These are phyloP conservation scores for Aphodius granarius DNA, from an alignment of 2,888 invertebrate species.

Conservation along the genomic window DNA sequence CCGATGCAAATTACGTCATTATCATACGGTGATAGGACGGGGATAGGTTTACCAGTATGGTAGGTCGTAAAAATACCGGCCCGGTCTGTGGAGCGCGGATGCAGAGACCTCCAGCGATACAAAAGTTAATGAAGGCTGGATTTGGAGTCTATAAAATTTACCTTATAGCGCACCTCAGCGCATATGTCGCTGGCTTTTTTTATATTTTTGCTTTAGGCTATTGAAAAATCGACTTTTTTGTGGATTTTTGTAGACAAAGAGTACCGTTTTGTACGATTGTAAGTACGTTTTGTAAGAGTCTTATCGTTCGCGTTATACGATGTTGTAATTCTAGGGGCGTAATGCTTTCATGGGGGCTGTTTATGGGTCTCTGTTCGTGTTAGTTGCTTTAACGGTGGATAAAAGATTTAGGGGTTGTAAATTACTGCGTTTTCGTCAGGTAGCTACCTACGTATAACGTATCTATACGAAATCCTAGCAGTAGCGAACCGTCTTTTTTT, in stretches of 20 bases:
- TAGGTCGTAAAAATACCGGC: constrained; percentile 23
- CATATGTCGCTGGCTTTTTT: background rate
- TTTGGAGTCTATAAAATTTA: constrained; percentile 24
- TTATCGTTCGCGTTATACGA: background rate
- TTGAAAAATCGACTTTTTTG: background rate
- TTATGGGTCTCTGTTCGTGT: background rate
- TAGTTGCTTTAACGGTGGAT: background rate
- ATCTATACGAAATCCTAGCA: background rate
- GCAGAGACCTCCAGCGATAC: constrained; percentile 6
- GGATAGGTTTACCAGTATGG: constrained; percentile 31
- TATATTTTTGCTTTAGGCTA: background rate
- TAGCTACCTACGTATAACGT: background rate
- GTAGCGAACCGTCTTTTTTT: background rate
- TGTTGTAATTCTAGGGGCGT: background rate
- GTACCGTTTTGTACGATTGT: no score
- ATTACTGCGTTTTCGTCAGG: background rate
- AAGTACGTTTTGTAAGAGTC: background rate
- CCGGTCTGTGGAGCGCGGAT: no score
- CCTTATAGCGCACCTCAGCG: constrained; percentile 17
- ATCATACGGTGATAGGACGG: no score
- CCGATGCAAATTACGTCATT: constrained; percentile 34
- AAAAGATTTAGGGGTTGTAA: background rate
- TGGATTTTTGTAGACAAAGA: background rate
- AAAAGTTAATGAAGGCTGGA: constrained; percentile 24
- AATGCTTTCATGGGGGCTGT: background rate